A percentile compares a stretch with the other conserved stretches of the same genome.
Evolutionary conservation across 2,888 invertebrate species (phyloP).

Genomic region (Bimastos eiseni): DNA sequence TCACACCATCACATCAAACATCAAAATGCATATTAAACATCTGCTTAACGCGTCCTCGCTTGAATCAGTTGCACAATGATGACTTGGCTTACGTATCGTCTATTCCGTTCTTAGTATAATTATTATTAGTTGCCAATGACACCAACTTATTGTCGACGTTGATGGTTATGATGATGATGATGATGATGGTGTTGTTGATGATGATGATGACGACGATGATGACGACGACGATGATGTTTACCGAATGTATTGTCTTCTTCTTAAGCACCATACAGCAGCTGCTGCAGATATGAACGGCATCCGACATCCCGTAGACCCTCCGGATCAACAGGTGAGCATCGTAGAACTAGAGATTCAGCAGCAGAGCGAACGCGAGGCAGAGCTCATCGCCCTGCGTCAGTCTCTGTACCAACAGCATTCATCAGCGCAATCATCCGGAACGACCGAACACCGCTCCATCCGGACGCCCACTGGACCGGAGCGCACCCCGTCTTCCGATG

Average conservation of each 20-base stretch:
- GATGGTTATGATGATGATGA: neutral
- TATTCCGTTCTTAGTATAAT: no score
- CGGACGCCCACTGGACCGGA: neutral
- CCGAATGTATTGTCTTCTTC: neutral
- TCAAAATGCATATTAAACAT: no score
- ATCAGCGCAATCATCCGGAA: neutral
- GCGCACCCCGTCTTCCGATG: neutral
- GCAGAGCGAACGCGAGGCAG: slow-evolving; percentile 5
- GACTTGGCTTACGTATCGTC: no score
- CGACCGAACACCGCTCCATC: neutral
- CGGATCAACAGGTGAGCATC: slow-evolving; percentile 1
- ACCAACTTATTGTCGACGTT: neutral
- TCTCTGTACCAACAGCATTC: neutral
- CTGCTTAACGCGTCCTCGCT: no score
- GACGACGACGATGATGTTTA: neutral
- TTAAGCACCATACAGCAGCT: neutral
- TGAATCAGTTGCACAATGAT: no score
- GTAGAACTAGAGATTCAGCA: neutral
- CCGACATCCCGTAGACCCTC: neutral
- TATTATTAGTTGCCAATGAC: no score
- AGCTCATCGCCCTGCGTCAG: neutral
- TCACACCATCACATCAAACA: no score
- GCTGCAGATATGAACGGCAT: neutral
- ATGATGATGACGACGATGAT: neutral
- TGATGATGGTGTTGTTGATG: neutral